Evolutionary conservation across 2,113 vertebrate genomes (phyloP).

Genomic region (Todiramphus saurophagus): DNA sequence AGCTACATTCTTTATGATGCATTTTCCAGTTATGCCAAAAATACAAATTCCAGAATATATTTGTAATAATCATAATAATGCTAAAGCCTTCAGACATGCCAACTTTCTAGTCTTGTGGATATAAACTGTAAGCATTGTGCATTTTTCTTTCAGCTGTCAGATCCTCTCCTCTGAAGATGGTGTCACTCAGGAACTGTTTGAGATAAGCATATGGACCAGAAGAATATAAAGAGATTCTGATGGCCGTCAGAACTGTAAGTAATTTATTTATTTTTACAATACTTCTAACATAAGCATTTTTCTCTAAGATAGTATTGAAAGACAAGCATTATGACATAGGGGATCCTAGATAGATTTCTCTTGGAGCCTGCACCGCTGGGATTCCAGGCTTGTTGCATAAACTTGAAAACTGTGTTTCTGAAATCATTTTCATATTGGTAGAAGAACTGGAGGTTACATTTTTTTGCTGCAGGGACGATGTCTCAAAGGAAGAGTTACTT

Average conservation of each 20-base stretch:
- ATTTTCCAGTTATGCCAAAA: background rate
- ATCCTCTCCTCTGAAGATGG: background rate
- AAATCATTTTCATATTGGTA: background rate
- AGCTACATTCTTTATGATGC: background rate
- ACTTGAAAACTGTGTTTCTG: background rate
- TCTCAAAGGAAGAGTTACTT: background rate
- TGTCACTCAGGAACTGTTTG: background rate
- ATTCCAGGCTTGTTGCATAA: background rate
- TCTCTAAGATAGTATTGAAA: background rate
- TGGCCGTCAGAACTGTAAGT: slow-evolving; percentile 28
- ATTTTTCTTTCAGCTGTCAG: background rate
- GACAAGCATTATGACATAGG: background rate
- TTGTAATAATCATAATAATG: background rate
- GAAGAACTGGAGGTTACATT: background rate
- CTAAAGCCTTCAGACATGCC: background rate
- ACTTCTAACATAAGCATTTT: background rate
- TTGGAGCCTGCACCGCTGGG: background rate
- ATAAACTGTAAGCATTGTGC: background rate
- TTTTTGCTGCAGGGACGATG: background rate
- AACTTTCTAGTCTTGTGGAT: background rate
- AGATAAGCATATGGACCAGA: background rate
- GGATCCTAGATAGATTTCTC: background rate
- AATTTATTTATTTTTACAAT: background rate
- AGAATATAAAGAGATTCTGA: background rate
- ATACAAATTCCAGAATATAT: background rate